phyloP scores from a whole-genome alignment of 1,140 invertebrate genomes.

The Dreissena rostriformis region DNA sequence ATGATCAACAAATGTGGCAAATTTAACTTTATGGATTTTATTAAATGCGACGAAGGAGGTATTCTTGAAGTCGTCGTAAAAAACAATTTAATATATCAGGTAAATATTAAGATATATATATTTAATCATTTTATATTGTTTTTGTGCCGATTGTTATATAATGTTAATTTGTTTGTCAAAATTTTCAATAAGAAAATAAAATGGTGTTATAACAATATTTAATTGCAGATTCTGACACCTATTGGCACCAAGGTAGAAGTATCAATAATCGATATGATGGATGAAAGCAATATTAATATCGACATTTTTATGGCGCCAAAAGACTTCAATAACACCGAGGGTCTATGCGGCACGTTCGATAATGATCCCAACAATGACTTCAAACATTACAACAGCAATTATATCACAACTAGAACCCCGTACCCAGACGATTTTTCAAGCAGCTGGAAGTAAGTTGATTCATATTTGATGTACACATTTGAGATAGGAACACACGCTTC shows the following conservation, averaged over 20 bases:
- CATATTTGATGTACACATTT: too few relatives aligned
- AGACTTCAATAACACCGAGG: background rate
- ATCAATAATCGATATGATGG: too few relatives aligned
- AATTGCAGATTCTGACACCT: background rate
- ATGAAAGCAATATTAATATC: background rate
- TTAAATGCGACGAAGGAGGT: conserved; percentile 12
- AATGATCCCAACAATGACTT: background rate
- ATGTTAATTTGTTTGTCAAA: background rate
- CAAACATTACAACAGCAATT: background rate
- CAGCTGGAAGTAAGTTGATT: too few relatives aligned
- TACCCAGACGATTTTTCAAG: too few relatives aligned
- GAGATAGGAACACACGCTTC: too few relatives aligned
- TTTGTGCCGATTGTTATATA: background rate
- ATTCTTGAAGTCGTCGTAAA: background rate
- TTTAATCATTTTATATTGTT: background rate
- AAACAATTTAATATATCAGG: conserved; percentile 2
- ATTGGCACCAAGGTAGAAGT: background rate
- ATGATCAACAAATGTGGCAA: conserved; percentile 34
- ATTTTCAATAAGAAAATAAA: background rate
- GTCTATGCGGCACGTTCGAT: background rate
- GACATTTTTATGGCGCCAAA: background rate
- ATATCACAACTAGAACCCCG: too few relatives aligned
- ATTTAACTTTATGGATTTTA: conserved; percentile 19
- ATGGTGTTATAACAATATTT: background rate
- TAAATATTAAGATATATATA: background rate